A percentile compares a stretch with the other conserved stretches of the same genome.
These are phyloP conservation scores for Percopsis transmontana DNA, from an alignment of 2,113 vertebrate genomes.

Conservation along the genomic window DNA sequence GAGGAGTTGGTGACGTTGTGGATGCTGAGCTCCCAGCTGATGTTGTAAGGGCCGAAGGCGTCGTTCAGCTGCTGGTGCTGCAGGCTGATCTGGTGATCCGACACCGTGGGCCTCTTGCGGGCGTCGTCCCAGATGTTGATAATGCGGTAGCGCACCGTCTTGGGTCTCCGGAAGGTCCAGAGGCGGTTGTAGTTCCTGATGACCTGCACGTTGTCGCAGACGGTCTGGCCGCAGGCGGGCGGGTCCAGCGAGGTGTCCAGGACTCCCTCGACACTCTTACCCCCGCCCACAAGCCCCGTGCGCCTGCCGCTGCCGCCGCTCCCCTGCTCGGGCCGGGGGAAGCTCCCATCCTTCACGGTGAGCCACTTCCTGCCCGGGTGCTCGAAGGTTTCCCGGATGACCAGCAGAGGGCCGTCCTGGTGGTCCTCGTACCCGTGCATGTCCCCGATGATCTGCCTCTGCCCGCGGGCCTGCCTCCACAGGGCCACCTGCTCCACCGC, in stretches of 20 bases:
- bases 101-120: constrained; percentile 85
- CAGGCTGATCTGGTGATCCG: constrained; percentile 89
- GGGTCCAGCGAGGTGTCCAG: constrained; percentile 89
- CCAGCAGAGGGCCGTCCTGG: constrained; percentile 86
- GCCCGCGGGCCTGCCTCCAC: constrained; percentile 88
- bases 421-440: constrained; percentile 83
- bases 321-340: constrained; percentile 82
- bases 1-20: constrained; percentile 90
- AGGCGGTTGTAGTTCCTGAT: constrained; percentile 91
- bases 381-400: constrained; percentile 93
- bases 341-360: constrained; percentile 89
- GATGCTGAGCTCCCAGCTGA: constrained; percentile 94
- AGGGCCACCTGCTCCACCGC: constrained; percentile 87
- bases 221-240: constrained; percentile 91
- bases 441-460: constrained; percentile 87
- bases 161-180: constrained; percentile 85
- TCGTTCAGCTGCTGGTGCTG: constrained; percentile 93
- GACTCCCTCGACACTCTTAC: constrained; percentile 70
- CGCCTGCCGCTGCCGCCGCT: constrained; percentile 66
- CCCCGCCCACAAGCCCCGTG: constrained; percentile 69
- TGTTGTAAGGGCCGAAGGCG: constrained; percentile 91
- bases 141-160: constrained; percentile 91
- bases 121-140: constrained; percentile 88
- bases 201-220: constrained; percentile 91
- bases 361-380: constrained; percentile 89